These are phyloP conservation scores for Aleiodes testaceus DNA, from an alignment of 2,888 invertebrate genomes.

Conservation along the genomic window DNA sequence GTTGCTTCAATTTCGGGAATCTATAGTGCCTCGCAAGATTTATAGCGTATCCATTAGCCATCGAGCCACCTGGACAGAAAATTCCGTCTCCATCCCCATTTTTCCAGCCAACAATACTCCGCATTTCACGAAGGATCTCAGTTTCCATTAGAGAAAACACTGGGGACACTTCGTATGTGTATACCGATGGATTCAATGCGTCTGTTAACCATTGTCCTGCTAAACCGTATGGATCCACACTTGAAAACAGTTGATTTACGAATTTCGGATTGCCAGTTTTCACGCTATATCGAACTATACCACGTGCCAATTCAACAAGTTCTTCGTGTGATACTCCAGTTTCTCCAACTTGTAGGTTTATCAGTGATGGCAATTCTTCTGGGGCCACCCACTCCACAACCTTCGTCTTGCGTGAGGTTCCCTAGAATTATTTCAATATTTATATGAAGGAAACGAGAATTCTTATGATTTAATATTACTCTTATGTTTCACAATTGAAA, in stretches of 20 bases:
- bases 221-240: constrained; percentile 88
- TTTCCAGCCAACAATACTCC: constrained; percentile 83
- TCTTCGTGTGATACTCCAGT: constrained; percentile 80
- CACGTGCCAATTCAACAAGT: constrained; percentile 79
- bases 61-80: constrained; percentile 92
- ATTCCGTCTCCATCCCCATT: constrained; percentile 87
- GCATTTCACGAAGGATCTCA: constrained; percentile 85
- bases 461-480: too few relatives aligned
- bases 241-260: constrained; percentile 90
- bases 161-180: constrained; percentile 92
- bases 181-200: constrained; percentile 89
- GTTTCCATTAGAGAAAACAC: constrained; percentile 92
- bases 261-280: constrained; percentile 94
- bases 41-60: constrained; percentile 93
- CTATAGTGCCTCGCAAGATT: constrained; percentile 84
- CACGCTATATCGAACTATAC: constrained; percentile 88
- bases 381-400: constrained; percentile 90
- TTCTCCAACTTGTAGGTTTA: constrained; percentile 79
- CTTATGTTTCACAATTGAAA: background rate
- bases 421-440: constrained; percentile 60
- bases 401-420: constrained; percentile 80
- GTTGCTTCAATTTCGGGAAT: constrained; percentile 64
- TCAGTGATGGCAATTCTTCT: constrained; percentile 78
- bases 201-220: constrained; percentile 90
- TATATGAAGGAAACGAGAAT: background rate